Percentiles rank a stretch among this genome's conserved stretches.
Conservation (phyloP, 1,140 invertebrate species). For the Rhagoletis zephyria region DNA sequence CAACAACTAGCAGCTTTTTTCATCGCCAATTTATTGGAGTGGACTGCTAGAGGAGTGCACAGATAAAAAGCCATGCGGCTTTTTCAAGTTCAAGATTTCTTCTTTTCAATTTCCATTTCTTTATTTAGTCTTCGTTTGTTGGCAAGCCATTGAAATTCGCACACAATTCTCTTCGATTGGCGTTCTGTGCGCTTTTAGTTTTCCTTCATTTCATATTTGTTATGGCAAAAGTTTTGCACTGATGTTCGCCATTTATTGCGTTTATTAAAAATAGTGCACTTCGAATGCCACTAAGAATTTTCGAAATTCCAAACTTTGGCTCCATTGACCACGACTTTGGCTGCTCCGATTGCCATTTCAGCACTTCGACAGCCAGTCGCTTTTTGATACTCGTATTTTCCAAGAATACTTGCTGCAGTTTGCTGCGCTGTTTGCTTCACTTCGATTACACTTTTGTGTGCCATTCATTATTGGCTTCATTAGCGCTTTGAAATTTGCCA, state of each 20-base stretch:
- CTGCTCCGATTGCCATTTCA: neutral
- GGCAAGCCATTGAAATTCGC: too few relatives aligned
- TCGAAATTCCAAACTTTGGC: neutral
- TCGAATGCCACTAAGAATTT: neutral
- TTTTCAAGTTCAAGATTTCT: conserved; percentile 31
- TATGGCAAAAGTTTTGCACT: neutral
- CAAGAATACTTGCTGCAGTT: neutral
- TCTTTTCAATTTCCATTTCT: neutral
- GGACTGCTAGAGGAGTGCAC: too few relatives aligned
- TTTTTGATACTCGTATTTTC: neutral
- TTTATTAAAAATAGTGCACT: neutral
- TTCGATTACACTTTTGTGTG: conserved; percentile 44
- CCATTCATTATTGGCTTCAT: conserved; percentile 48
- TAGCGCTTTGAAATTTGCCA: conserved; percentile 47
- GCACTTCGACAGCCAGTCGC: neutral
- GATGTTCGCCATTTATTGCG: neutral
- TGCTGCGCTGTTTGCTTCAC: neutral
- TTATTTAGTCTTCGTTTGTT: too few relatives aligned
- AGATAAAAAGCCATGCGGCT: conserved; percentile 12
- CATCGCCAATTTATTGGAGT: too few relatives aligned
- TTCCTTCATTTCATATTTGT: neutral
- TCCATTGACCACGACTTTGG: neutral
- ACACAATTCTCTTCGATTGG: too few relatives aligned
- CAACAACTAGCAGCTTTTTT: too few relatives aligned
- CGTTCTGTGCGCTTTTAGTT: too few relatives aligned